Evolutionary conservation across 1,140 invertebrate genomes (phyloP).

Genomic region (Nilaparvata lugens): DNA sequence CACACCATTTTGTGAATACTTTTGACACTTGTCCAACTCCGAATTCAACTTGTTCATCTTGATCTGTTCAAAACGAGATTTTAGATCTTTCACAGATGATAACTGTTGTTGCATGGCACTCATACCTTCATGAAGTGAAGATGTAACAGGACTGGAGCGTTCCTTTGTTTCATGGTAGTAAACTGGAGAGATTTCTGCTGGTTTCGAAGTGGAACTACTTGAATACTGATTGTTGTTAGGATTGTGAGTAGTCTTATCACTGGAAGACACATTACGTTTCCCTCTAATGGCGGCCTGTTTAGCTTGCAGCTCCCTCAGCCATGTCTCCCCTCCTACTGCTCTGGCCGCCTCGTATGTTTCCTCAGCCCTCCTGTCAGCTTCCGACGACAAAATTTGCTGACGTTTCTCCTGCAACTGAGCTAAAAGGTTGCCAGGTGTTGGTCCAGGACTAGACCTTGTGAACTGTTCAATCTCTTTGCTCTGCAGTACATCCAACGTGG

Average conservation of each 20-base stretch:
- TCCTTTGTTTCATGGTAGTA: constrained; percentile 9
- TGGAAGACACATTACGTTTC: constrained; percentile 1
- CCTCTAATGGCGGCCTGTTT: constrained; percentile 46
- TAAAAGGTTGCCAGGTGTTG: constrained; percentile 49
- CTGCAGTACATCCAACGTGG: constrained; percentile 59
- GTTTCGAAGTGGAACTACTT: neutral
- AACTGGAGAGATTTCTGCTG: neutral
- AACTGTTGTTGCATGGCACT: constrained; percentile 8
- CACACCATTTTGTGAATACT: neutral
- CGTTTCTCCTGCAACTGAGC: constrained; percentile 67
- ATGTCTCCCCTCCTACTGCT: constrained; percentile 44
- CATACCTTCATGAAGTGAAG: neutral
- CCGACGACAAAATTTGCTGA: constrained; percentile 45
- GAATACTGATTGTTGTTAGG: neutral
- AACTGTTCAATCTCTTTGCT: constrained; percentile 23
- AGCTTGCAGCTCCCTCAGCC: constrained; percentile 67
- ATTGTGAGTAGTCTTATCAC: neutral
- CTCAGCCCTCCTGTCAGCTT: constrained; percentile 19
- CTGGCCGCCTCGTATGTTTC: constrained; percentile 32
- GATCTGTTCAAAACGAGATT: constrained; percentile 70
- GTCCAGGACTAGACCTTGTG: constrained; percentile 39
- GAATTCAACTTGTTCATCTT: constrained; percentile 26
- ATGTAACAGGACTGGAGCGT: neutral
- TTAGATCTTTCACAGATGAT: constrained; percentile 58
- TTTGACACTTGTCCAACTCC: neutral